These are phyloP conservation scores for Volucella inanis DNA, from an alignment of 2,888 invertebrate species.

Conservation along the genomic window DNA sequence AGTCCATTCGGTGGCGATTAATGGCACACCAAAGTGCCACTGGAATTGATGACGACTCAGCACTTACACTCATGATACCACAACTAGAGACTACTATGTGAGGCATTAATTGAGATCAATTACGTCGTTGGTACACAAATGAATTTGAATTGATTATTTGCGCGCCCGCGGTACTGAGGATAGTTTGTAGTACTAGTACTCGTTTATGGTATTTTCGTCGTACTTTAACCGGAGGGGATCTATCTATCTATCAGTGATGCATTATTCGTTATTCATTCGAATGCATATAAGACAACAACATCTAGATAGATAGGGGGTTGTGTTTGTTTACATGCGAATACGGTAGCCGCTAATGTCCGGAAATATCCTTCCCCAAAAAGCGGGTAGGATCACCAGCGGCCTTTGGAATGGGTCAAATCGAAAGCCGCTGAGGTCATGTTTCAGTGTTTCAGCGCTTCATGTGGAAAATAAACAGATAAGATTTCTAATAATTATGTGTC, in stretches of 20 bases:
- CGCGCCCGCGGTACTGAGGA: constrained; percentile 25
- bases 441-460: constrained; percentile 13
- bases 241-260: constrained; percentile 33
- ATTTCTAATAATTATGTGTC: constrained; percentile 48
- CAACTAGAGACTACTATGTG: constrained; percentile 1
- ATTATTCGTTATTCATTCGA: not conserved
- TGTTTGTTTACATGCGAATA: constrained; percentile 34
- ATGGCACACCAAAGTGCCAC: constrained; percentile 37
- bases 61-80: constrained; percentile 9
- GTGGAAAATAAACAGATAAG: constrained; percentile 38
- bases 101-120: constrained; percentile 72
- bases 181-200: constrained; percentile 1
- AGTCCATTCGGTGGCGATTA: constrained; percentile 57
- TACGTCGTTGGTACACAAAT: constrained; percentile 71
- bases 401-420: constrained; percentile 36
- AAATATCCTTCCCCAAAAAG: constrained; percentile 17
- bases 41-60: constrained; percentile 68
- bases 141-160: constrained; percentile 72
- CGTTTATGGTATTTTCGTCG: not conserved
- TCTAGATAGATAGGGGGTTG: constrained; percentile 16
- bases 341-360: constrained; percentile 5
- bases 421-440: constrained; percentile 41
- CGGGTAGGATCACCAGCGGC: constrained; percentile 12
- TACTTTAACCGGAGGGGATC: constrained; percentile 34
- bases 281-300: constrained; percentile 5